A percentile compares a stretch with the other conserved stretches of the same genome.
Evolutionary conservation across 2,888 invertebrate genomes (phyloP).

Genomic region (Sisyra terminalis): DNA sequence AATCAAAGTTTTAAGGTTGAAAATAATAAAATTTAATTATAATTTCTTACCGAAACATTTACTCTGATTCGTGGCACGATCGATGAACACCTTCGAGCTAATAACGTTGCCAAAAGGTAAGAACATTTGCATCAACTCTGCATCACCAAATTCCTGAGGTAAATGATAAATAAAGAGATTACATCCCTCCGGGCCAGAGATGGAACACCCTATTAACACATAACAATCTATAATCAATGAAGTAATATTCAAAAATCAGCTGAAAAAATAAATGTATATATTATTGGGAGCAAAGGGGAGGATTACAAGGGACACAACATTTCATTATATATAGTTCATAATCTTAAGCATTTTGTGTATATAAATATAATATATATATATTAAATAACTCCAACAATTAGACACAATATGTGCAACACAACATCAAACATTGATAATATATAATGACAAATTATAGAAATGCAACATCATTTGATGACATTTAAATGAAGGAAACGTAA

Average conservation of each 20-base stretch:
- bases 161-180: slow-evolving; percentile 99
- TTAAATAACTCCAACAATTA: too few species aligned
- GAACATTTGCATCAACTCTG: slow-evolving; percentile 99
- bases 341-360: too few species aligned
- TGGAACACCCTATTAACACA: slow-evolving; percentile 61
- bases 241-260: too few species aligned
- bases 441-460: background rate
- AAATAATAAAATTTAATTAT: too few species aligned
- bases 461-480: too few species aligned
- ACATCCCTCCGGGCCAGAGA: slow-evolving; percentile 98
- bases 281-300: background rate
- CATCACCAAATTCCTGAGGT: slow-evolving; percentile 99
- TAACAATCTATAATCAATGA: too few species aligned
- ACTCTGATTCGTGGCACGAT: slow-evolving; percentile 99
- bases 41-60: slow-evolving; percentile 91
- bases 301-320: background rate
- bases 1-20: too few species aligned
- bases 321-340: background rate
- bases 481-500: too few species aligned
- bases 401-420: background rate
- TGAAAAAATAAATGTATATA: background rate
- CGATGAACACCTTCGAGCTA: slow-evolving; percentile 99
- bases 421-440: slow-evolving; percentile 2
- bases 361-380: too few species aligned
- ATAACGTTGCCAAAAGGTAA: slow-evolving; percentile 98